These are phyloP conservation scores for Hemistola chrysoprasaria DNA, from an alignment of 2,888 invertebrate species.

Conservation along the genomic window DNA sequence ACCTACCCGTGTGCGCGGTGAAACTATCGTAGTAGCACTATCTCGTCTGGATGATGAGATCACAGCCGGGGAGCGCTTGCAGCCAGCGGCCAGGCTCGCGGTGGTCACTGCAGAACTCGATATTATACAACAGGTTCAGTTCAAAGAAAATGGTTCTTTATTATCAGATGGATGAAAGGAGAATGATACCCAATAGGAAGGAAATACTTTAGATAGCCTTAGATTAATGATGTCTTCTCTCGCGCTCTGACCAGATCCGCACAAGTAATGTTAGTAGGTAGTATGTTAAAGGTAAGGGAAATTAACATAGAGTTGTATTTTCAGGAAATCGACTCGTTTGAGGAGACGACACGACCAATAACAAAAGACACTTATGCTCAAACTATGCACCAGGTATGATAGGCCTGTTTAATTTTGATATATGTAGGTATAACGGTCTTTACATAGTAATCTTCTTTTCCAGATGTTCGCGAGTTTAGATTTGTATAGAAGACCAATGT, in stretches of 20 bases:
- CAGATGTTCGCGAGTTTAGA: constrained; percentile 73
- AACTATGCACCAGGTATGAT: constrained; percentile 67
- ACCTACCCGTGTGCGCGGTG: constrained; percentile 31
- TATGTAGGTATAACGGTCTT: background rate
- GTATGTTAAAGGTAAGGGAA: background rate
- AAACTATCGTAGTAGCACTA: constrained; percentile 63
- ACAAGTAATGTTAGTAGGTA: no score
- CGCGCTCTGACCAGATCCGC: no score
- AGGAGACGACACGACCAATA: constrained; percentile 41
- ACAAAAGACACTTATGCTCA: constrained; percentile 61
- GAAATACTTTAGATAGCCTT: no score
- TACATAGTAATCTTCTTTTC: constrained; percentile 30
- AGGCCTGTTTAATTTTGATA: background rate
- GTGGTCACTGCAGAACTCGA: constrained; percentile 64
- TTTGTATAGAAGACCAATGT: constrained; percentile 68
- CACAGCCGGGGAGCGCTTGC: constrained; percentile 50
- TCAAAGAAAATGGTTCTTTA: no score
- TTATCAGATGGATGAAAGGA: no score
- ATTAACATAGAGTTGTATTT: constrained; percentile 1
- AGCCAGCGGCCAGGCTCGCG: constrained; percentile 60
- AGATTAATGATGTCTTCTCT: no score
- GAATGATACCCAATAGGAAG: no score
- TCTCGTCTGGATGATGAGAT: constrained; percentile 64
- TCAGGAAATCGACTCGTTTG: constrained; percentile 67
- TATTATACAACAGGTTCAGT: constrained; percentile 68